Base-by-base conservation (phyloP, 2,797 vertebrate species). In the Ciconia nigra region DNA sequence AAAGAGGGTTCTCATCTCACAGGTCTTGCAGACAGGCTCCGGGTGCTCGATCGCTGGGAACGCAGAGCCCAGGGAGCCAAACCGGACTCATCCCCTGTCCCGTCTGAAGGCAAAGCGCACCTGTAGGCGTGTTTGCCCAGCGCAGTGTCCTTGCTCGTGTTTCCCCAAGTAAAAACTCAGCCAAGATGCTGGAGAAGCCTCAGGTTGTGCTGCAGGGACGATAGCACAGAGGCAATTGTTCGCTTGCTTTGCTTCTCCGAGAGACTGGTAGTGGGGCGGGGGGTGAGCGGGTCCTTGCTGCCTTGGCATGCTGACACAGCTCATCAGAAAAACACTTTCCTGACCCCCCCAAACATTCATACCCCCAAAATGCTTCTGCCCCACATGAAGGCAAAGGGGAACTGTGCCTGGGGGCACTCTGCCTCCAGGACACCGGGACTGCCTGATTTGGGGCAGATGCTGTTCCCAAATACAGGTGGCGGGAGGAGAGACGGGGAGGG, bases 21-120 rank as follows among this genome's bases (percentile, higher is more conserved):
- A 15, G 19, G 11, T 21, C 46, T 17, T 51, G 12, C 24, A 39
- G 39, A 16, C 13, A 39, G 47, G 54, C 19, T 52, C 61, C 2
- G 1, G 19, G 29, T 1, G 0, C 59, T 58, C 3, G 0, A 8
- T 37, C 1, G 3, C 49, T 42, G 66, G 74, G 58, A 63, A 47
- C 1, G 0, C 2, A 10, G n/a, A 47, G 21, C 58, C 74, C 65
- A 17, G n/a, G 22, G 46, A 66, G 15, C 33, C 28, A 20, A 66
- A 44, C 33, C 1, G 3, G n/a, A 59, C 33, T 44, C 37, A 15
- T 2, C 4, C 21, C n/a, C 28, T 15, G 33, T 13, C 46, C 42
- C 1, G 0, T 24, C 52, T 39, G 18, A 37, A 59, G 18, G n/a
- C 13, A 24, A 54, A 47, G 66, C 8, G n/a, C 35, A 35, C 31